Evolutionary conservation across 2,113 vertebrate genomes (phyloP).

Genomic region (Sisor rabdophorus): DNA sequence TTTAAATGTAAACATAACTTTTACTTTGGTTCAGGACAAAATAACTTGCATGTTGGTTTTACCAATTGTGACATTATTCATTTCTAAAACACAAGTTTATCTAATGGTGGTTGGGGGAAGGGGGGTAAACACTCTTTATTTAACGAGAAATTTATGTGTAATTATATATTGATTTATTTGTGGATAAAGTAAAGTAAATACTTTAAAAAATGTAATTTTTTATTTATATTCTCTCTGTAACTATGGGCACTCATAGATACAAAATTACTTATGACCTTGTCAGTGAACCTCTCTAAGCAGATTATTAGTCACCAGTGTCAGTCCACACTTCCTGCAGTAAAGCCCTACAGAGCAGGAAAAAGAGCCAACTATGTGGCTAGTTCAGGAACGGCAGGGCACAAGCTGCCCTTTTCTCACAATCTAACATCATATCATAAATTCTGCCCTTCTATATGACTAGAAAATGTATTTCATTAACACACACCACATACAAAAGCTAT

Average conservation of each 20-base stretch:
- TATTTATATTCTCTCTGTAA: no score
- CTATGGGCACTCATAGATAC: no score
- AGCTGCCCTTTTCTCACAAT: slow-evolving; percentile 12
- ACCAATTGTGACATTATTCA: no score
- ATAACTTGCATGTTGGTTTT: no score
- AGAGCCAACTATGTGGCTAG: background rate
- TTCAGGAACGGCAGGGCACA: slow-evolving; percentile 5
- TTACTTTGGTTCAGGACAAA: no score
- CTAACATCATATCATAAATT: slow-evolving; percentile 9
- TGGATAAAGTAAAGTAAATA: background rate
- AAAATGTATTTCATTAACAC: slow-evolving; percentile 22
- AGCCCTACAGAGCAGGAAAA: slow-evolving; percentile 18
- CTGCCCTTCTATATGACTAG: slow-evolving; percentile 14
- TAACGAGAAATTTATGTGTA: no score
- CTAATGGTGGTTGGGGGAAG: no score
- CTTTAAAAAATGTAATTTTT: no score
- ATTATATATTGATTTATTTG: no score
- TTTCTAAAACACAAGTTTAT: no score
- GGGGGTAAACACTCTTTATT: no score
- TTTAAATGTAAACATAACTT: no score
- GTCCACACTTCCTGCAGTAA: slow-evolving; percentile 31
- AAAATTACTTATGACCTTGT: slow-evolving; percentile 11
- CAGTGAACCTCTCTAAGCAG: slow-evolving; percentile 27
- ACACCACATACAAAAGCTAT: slow-evolving; percentile 9
- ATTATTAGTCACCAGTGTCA: slow-evolving; percentile 31